Base-by-base conservation (phyloP, 37 sponge, comb jelly and placozoan species). In the Dysidea cf. avara region DNA sequence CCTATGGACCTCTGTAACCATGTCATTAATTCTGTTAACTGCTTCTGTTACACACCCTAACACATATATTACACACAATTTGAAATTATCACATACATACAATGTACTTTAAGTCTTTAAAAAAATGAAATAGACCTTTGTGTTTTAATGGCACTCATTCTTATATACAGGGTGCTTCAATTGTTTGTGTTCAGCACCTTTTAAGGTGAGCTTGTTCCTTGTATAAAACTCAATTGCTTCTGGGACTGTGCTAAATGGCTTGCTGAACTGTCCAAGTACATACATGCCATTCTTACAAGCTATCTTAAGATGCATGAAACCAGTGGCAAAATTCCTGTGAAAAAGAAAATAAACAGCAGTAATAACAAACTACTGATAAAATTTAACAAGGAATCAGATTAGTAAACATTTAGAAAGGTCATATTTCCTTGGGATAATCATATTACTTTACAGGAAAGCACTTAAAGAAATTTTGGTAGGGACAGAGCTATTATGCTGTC, bases 181-280 rank as follows among this genome's bases (percentile, higher is more conserved):
- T 39, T 46, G 80, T 47, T 77, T 72, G 66, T 91, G 92, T 6
- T 91, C 83, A 1, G 87, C 72, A 12, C 82, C 80, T 21, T 79
- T 60, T 59, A 91, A 86, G 69, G 76, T 81, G 28, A 91, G 80
- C 55, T 76, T 60, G 49, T 86, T 83, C 56, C 66, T 68, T n/a
- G 75, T 75, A 68, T 91, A 91, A 68, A 70, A 86, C 11, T 68
- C 64, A 36, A 91, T 86, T 60, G 81, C 80, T 39, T 82, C 83
- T 0, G 83, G 53, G 48, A 91, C 83, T 3, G 79, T 81, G 4
- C 39, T 69, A 47, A 86, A 91, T 20, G 82, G 83, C 55, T 74
- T 73, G 74, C 92, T 91, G 76, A 86, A 86, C 76, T 91, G 86
- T 2, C 92, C 92, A 39, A 91, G 40, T 7, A 91, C 83, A 51